Evolutionary conservation across 2,888 invertebrate species (phyloP).

Genomic region (Hypomecis atomaria): DNA sequence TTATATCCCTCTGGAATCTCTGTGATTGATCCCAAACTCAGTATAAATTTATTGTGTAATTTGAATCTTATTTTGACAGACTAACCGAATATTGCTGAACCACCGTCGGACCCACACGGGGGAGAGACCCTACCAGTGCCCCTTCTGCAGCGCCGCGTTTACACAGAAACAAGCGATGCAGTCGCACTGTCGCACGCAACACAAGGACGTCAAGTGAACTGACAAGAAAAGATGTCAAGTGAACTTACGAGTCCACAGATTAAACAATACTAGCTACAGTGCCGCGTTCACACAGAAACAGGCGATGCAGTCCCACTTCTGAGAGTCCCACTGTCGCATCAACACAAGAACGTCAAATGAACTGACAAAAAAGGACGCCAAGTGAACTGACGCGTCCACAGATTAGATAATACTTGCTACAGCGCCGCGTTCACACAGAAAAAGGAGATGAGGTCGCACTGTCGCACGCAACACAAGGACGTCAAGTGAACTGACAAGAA

Average conservation of each 20-base stretch:
- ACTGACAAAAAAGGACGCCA: background rate
- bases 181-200: conserved; percentile 64
- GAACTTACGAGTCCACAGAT: background rate
- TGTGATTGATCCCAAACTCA: background rate
- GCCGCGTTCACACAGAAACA: background rate
- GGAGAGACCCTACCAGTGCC: conserved; percentile 64
- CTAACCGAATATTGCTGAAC: conserved; percentile 61
- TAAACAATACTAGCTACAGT: too few relatives aligned
- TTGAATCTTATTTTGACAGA: conserved; percentile 48
- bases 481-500: too few relatives aligned
- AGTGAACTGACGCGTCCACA: too few relatives aligned
- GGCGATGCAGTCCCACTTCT: conserved; percentile 54
- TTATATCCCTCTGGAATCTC: too few relatives aligned
- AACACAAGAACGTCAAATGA: conserved; percentile 47
- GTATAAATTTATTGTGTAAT: background rate
- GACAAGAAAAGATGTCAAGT: too few relatives aligned
- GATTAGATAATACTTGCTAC: too few relatives aligned
- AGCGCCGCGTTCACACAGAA: too few relatives aligned
- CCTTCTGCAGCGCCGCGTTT: conserved; percentile 64
- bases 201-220: conserved; percentile 48
- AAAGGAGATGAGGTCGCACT: too few relatives aligned
- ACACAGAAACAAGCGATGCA: conserved; percentile 63
- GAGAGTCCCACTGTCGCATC: too few relatives aligned
- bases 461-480: too few relatives aligned
- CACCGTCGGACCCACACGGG: conserved; percentile 70